Base-by-base conservation (phyloP, 2,113 vertebrate species). In the Ailurus styani region DNA sequence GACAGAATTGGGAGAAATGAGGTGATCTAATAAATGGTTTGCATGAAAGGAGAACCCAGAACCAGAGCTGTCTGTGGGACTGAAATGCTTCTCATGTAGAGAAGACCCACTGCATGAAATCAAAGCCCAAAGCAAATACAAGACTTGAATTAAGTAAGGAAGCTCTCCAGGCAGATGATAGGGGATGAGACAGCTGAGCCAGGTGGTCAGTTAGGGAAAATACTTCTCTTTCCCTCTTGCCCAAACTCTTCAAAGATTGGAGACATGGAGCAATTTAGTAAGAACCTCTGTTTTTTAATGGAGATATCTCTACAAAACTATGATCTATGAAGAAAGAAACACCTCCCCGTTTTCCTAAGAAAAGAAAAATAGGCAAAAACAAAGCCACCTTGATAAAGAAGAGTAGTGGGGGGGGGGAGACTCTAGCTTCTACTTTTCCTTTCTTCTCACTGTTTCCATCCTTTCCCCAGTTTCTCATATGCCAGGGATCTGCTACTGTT, bases 201-300 rank as follows among this genome's bases (percentile, higher is more conserved):
- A 91, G 57, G 83, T 64, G 62, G 64, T 57, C 66, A 78, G 21
- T 66, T 78, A 68, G 75, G 70, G 54, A 94, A 88, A 96, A 81
- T 79, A 73, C 45, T 83, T 55, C 15, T 95, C 47, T 96, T 42
- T 93, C 62, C 87, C 82, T 23, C 34, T 23, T 90, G 52, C 14
- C 78, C 57, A 57, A 85, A 89, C 52, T 95, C 78, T 81, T 93
- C 77, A 86, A 95, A 93, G 78, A 50, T 90, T 87, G 23, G 62
- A 78, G 95, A 90, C 72, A 42, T 66, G 47, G 29, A 94, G n/a
- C 82, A 84, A 52, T 75, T 91, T 92, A 68, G 11, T 47, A 75
- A 89, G 12, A 95, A 77, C 5, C 5, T 95, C 75, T 66, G 42
- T 81, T 96, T 97, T 95, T 96, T 87, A 90, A 40, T 70, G 95